A percentile compares a stretch with the other conserved stretches of the same genome.
These are phyloP conservation scores for Palythoa heliodiscus DNA, from an alignment of 92 coral and sea anemone species.

Conservation along the genomic window DNA sequence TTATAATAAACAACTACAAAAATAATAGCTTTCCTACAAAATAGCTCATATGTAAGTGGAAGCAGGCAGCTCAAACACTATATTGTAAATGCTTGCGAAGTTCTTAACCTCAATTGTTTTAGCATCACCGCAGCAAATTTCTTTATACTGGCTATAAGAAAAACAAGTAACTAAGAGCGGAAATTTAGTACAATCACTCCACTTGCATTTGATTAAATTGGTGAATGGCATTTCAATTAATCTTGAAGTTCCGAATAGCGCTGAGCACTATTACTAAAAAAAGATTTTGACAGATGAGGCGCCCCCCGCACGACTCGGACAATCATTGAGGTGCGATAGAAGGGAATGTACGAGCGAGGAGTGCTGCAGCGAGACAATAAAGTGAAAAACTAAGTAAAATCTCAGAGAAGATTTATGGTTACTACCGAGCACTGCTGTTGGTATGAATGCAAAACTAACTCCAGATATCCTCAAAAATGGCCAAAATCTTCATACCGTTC, in stretches of 20 bases:
- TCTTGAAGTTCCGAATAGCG: conserved; percentile 29
- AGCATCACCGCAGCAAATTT: too few species aligned
- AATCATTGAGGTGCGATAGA: not conserved
- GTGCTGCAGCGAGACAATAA: not conserved
- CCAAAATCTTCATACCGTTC: not conserved
- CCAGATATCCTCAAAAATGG: conserved; percentile 10
- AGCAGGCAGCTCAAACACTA: too few species aligned
- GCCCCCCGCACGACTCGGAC: conserved; percentile 18
- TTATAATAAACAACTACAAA: too few species aligned
- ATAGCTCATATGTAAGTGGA: too few species aligned
- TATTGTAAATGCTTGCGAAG: too few species aligned
- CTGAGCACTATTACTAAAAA: conserved; percentile 55
- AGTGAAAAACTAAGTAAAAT: not conserved
- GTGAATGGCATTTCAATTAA: too few species aligned
- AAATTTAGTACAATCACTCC: too few species aligned
- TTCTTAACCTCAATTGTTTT: too few species aligned
- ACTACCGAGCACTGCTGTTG: conserved; percentile 12
- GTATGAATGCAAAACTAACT: not conserved
- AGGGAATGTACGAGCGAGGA: not conserved
- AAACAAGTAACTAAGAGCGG: too few species aligned
- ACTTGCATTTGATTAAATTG: too few species aligned
- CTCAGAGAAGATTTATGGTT: not conserved
- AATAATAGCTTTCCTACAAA: too few species aligned
- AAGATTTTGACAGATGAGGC: conserved; percentile 49
- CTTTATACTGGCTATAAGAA: too few species aligned